Base-by-base conservation (phyloP, 2,113 vertebrate genomes). In the Tupaia chinensis region DNA sequence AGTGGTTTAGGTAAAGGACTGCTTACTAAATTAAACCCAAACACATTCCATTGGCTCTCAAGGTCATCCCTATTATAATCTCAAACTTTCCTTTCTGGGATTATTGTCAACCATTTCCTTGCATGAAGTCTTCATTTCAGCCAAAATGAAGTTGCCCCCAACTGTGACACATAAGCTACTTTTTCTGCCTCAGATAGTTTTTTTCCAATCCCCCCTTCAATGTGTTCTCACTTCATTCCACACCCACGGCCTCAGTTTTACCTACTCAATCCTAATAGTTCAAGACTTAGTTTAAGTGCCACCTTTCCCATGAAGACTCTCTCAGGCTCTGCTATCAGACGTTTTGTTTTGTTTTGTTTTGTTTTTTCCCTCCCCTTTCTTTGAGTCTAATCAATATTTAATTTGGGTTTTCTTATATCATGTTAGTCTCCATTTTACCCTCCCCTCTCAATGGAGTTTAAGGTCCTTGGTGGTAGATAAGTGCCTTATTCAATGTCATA, bases 151-250 rank as follows among this genome's bases (percentile, higher is more conserved):
- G 91, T 4, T 17, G 95, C 25, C 89, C 56, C 69, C 58, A 54
- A 56, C 54, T 90, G 82, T 76, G 87, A 66, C 76, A 74, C 74
- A 44, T 44, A 76, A 78, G 22, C 72, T 76, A 27, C 56, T 95
- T 92, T 80, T 60, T 25, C 82, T 87, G 34, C 61, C 68, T 85
- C 82, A 73, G 15, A 65, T 70, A 60, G 44, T 44, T 65, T 61
- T 85, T 97, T 25, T 95, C 94, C 66, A 66, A 61, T 25, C 32
- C 73, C 83, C 83, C 70, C 65, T 88, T 58, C 77, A 53, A 53
- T 23, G 3, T 23, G 19, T 85, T 95, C 81, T 92, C 54, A 84
- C 32, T 54, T 94, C 54, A 56, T 81, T 53, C 86, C 78, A 96
- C 15, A 89, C 15, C 73, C 9, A 32, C 3, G 74, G 89, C 9